Conservation (phyloP, 2,888 invertebrate genomes). For the Cryptocephalus primarius region DNA sequence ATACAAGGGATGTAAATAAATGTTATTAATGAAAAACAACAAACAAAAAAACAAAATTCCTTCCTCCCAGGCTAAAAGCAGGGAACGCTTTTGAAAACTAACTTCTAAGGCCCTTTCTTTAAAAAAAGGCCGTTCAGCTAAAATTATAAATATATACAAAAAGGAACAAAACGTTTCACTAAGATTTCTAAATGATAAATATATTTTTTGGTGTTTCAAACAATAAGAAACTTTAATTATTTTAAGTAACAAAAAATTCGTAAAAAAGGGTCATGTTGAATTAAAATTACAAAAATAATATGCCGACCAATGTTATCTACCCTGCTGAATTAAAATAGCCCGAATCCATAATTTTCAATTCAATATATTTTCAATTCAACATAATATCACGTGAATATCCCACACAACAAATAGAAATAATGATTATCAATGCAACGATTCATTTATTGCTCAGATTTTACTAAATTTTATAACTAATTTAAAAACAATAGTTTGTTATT, state of each 20-base stretch:
- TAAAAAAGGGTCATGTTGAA: conserved; percentile 29
- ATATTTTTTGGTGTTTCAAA: conserved; percentile 39
- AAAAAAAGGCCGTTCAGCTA: not conserved
- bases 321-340: conserved; percentile 1
- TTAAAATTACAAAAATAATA: conserved; percentile 7
- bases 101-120: conserved; percentile 6
- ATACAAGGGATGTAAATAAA: conserved; percentile 18
- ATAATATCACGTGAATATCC: too few relatives aligned
- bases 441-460: too few relatives aligned
- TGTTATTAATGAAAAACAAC: conserved; percentile 25
- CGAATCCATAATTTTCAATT: not conserved
- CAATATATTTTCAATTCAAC: too few relatives aligned
- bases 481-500: too few relatives aligned
- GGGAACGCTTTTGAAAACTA: conserved; percentile 14
- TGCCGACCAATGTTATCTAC: conserved; percentile 10
- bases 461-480: too few relatives aligned
- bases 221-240: conserved; percentile 33
- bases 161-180: conserved; percentile 39
- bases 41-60: conserved; percentile 20
- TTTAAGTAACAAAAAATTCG: conserved; percentile 35
- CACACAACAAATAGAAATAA: too few relatives aligned
- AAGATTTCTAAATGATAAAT: conserved; percentile 33
- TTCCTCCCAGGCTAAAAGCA: conserved; percentile 15
- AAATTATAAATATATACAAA: conserved; percentile 33
- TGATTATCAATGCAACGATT: too few relatives aligned